Evolutionary conservation across 2,113 vertebrate genomes (phyloP).

Genomic region (Festucalex cinctus): DNA sequence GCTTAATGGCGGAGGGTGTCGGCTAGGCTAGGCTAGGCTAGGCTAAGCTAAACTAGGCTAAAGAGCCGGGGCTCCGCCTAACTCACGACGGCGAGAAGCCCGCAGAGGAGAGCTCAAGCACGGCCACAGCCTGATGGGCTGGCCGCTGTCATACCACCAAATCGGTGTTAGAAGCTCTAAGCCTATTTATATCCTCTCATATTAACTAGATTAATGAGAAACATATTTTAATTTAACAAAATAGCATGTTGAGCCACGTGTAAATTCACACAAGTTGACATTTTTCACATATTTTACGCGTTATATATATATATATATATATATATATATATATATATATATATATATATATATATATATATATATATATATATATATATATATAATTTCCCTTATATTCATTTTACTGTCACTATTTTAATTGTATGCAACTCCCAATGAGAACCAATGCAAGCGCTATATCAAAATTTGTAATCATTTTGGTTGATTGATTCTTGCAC

Average conservation of each 20-base stretch:
- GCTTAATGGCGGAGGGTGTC: slow-evolving; percentile 58
- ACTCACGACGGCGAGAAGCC: neutral
- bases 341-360: too few species aligned
- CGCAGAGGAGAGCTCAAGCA: neutral
- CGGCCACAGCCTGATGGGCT: neutral
- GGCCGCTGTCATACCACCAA: neutral
- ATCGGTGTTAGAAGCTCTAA: neutral
- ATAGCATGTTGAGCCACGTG: neutral
- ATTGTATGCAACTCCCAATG: neutral
- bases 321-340: too few species aligned
- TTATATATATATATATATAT: too few species aligned
- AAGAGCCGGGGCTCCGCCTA: neutral
- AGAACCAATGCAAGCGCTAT: neutral
- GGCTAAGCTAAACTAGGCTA: too few species aligned
- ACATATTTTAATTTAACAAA: neutral
- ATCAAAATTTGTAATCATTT: neutral
- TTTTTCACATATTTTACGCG: neutral
- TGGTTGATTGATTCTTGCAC: neutral
- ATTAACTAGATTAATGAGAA: neutral
- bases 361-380: too few species aligned
- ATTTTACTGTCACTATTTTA: neutral
- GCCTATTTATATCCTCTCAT: neutral
- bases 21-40: slow-evolving; percentile 31
- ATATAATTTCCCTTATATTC: neutral
- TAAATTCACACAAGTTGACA: neutral